These are phyloP conservation scores for Acrossocheilus fasciatus DNA, from an alignment of 2,797 vertebrate species.

Conservation along the genomic window DNA sequence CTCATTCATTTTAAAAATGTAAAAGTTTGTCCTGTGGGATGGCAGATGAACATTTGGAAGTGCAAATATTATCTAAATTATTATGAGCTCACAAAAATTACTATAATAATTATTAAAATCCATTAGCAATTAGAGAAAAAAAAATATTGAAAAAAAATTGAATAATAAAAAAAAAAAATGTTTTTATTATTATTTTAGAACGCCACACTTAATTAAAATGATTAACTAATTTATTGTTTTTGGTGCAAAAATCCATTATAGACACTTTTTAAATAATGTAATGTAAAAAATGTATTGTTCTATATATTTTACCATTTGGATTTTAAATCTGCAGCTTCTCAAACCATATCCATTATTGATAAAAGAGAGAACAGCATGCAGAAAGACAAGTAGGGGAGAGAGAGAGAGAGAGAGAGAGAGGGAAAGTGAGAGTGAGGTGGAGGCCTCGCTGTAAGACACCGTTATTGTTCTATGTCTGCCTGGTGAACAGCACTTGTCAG, in stretches of 20 bases:
- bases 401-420: slow-evolving; percentile 17
- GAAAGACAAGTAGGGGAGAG: slow-evolving; percentile 1
- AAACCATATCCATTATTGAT: slow-evolving; percentile 55
- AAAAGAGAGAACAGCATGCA: neutral
- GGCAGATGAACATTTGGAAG: neutral
- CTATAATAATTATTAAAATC: neutral
- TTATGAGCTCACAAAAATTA: neutral
- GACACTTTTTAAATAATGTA: neutral
- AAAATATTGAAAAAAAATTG: neutral
- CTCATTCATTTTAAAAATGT: neutral
- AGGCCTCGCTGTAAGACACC: slow-evolving; percentile 40
- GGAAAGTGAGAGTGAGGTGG: neutral
- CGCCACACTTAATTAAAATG: neutral
- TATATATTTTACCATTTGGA: neutral
- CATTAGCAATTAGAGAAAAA: neutral
- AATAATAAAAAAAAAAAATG: too few relatives aligned
- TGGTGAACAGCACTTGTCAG: slow-evolving; percentile 60
- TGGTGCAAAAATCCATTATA: neutral
- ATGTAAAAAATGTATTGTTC: neutral
- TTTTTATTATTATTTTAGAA: neutral
- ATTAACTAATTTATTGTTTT: neutral
- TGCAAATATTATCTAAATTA: neutral
- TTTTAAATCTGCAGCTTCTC: slow-evolving; percentile 10
- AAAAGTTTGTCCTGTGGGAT: neutral
- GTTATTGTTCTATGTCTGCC: slow-evolving; percentile 52